Conservation (phyloP, 2,888 invertebrate species). For the Zootermopsis nevadensis region DNA sequence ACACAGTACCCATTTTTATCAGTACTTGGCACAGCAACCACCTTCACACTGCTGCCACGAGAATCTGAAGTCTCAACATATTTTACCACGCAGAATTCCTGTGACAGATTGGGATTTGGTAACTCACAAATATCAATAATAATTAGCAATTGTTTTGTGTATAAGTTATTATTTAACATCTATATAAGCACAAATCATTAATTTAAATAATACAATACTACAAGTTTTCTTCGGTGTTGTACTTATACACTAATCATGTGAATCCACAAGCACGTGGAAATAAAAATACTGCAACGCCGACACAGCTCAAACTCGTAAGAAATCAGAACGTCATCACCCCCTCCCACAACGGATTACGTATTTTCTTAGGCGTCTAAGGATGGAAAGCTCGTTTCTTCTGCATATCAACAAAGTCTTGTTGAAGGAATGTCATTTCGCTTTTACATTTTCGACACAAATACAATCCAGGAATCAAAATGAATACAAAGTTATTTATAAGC, state of each 20-base stretch:
- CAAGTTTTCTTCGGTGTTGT: not conserved
- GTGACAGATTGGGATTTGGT: no score
- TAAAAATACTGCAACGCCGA: not conserved
- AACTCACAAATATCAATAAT: no score
- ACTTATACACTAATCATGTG: not conserved
- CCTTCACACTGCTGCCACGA: no score
- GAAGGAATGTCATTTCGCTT: not conserved
- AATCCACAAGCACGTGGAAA: not conserved
- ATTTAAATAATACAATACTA: not conserved
- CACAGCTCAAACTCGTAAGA: not conserved
- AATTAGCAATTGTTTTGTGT: not conserved
- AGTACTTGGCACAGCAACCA: no score
- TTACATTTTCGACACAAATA: no score
- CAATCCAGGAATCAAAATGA: no score
- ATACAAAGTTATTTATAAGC: no score
- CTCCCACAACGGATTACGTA: not conserved
- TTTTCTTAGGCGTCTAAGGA: not conserved
- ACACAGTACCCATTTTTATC: no score
- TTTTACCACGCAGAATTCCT: no score
- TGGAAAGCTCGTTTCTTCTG: not conserved
- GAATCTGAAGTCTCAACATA: no score
- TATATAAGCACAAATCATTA: not conserved
- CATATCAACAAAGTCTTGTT: not conserved
- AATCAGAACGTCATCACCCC: not conserved
- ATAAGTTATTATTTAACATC: not conserved